phyloP scores from a whole-genome alignment of 2,888 invertebrate genomes.

The Cheilosia grossa region DNA sequence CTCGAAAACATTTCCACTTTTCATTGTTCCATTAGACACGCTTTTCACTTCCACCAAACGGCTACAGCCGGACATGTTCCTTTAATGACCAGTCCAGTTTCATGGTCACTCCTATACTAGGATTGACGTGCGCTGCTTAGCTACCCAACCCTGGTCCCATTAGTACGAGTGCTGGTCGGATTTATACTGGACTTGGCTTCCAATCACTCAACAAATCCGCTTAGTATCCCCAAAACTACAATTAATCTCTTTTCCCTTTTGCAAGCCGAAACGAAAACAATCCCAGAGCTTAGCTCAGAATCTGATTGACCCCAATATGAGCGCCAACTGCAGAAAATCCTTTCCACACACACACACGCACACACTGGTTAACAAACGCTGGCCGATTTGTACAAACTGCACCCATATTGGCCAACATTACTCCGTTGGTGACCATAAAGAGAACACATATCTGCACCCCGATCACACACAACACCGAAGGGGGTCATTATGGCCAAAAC shows the following conservation, averaged over 20 bases:
- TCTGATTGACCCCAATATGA: slow-evolving; percentile 66
- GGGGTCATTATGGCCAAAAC: slow-evolving; percentile 72
- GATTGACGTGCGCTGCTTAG: slow-evolving; percentile 42
- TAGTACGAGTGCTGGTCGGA: slow-evolving; percentile 38
- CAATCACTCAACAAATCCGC: slow-evolving; percentile 72
- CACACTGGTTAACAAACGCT: neutral
- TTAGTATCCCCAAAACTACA: slow-evolving; percentile 62
- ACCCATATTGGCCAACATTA: slow-evolving; percentile 69
- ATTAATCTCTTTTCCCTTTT: slow-evolving; percentile 67
- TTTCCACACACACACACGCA: slow-evolving; percentile 31
- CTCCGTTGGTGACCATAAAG: slow-evolving; percentile 69
- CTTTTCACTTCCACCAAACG: slow-evolving; percentile 11
- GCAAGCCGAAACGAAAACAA: slow-evolving; percentile 39
- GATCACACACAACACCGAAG: slow-evolving; percentile 66
- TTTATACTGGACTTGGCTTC: slow-evolving; percentile 40
- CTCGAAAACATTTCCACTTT: slow-evolving; percentile 24
- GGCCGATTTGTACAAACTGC: slow-evolving; percentile 68
- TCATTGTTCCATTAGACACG: slow-evolving; percentile 9
- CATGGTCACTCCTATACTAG: slow-evolving; percentile 47
- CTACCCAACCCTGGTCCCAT: slow-evolving; percentile 59
- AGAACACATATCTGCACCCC: slow-evolving; percentile 61
- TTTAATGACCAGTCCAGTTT: slow-evolving; percentile 58
- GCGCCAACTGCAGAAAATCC: slow-evolving; percentile 48
- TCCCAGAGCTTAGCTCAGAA: slow-evolving; percentile 44
- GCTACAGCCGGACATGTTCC: slow-evolving; percentile 53